Evolutionary conservation across 2,888 invertebrate species (phyloP).

Genomic region (Nebria salina): DNA sequence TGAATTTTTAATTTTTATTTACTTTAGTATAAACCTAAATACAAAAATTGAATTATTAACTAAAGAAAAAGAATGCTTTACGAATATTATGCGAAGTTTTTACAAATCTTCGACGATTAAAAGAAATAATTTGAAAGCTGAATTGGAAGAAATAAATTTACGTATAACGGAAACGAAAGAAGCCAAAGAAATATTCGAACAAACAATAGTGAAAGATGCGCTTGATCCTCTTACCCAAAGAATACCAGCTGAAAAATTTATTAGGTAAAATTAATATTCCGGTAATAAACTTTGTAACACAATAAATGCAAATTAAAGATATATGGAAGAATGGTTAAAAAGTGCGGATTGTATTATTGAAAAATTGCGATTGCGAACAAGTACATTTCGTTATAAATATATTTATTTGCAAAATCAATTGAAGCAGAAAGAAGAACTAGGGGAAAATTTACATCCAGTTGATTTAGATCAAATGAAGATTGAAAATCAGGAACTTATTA

Average conservation of each 20-base stretch:
- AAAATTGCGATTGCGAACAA: slow-evolving; percentile 68
- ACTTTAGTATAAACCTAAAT: slow-evolving; percentile 64
- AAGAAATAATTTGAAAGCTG: slow-evolving; percentile 63
- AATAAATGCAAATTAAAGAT: neutral
- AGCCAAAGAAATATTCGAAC: slow-evolving; percentile 64
- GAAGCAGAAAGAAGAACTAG: slow-evolving; percentile 67
- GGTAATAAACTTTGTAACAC: neutral
- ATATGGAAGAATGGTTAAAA: slow-evolving; percentile 71
- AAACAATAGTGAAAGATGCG: slow-evolving; percentile 65
- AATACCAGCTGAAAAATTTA: slow-evolving; percentile 70
- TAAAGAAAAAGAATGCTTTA: slow-evolving; percentile 65
- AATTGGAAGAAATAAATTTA: slow-evolving; percentile 68
- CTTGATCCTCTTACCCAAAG: slow-evolving; percentile 70
- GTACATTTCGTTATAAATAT: slow-evolving; percentile 67
- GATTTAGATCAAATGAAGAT: slow-evolving; percentile 74
- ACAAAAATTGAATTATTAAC: slow-evolving; percentile 66
- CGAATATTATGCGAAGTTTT: slow-evolving; percentile 57
- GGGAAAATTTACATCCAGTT: slow-evolving; percentile 68
- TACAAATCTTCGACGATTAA: slow-evolving; percentile 59
- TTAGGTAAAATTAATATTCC: slow-evolving; percentile 54
- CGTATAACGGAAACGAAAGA: slow-evolving; percentile 65
- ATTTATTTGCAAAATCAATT: slow-evolving; percentile 67
- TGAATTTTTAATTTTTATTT: neutral
- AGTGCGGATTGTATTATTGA: slow-evolving; percentile 67
- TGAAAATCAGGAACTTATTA: slow-evolving; percentile 66